These are phyloP conservation scores for Clarias pachynema DNA, from an alignment of 2,797 vertebrate species.

Conservation along the genomic window DNA sequence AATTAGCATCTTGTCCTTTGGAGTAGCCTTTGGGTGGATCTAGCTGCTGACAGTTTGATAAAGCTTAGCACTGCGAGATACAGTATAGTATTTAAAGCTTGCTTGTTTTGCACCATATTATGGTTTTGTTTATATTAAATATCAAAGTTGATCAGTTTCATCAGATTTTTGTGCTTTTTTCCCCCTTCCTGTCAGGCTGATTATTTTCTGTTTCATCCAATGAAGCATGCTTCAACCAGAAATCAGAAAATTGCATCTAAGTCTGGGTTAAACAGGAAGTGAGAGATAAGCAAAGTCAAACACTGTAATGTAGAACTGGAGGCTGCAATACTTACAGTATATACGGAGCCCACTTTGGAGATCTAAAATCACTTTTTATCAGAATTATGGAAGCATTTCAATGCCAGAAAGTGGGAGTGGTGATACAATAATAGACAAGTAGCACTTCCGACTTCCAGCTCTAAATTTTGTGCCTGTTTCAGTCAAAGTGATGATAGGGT, in stretches of 20 bases:
- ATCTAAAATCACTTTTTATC: constrained; percentile 15
- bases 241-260: constrained; percentile 56
- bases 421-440: not conserved
- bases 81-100: constrained; percentile 32
- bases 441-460: not conserved
- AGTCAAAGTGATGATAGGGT: not conserved
- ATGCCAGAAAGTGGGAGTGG: not conserved
- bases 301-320: constrained; percentile 1
- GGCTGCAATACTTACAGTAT: not conserved
- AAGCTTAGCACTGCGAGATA: constrained; percentile 5
- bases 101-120: constrained; percentile 37
- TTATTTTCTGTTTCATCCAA: constrained; percentile 10
- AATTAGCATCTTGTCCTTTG: constrained; percentile 48
- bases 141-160: constrained; percentile 26
- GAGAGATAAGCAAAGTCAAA: constrained; percentile 34
- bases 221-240: constrained; percentile 8
- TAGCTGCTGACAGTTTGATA: constrained; percentile 31
- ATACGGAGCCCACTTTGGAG: constrained; percentile 6
- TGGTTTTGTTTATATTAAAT: constrained; percentile 24
- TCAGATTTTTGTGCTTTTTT: constrained; percentile 34
- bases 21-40: constrained; percentile 42
- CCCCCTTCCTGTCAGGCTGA: not conserved
- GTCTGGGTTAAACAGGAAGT: constrained; percentile 45
- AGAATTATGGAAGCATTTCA: not conserved
- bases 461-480: constrained; percentile 11